Evolutionary conservation across 2,888 invertebrate genomes (phyloP).

Genomic region (Ectemnius continuus): DNA sequence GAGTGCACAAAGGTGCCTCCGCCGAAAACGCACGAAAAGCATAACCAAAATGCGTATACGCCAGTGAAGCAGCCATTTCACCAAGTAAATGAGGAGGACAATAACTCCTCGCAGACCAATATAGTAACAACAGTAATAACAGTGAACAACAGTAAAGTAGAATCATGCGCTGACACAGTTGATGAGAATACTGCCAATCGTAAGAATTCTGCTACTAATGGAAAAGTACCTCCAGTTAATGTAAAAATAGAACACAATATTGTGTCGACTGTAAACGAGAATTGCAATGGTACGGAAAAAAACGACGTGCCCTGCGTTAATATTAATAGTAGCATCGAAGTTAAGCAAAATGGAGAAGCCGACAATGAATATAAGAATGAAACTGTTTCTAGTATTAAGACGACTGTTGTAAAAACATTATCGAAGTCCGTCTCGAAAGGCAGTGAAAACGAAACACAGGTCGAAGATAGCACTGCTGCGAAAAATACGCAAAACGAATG

Average conservation of each 20-base stretch:
- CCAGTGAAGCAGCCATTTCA: slow-evolving; percentile 59
- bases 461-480: slow-evolving; percentile 28
- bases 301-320: slow-evolving; percentile 64
- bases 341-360: slow-evolving; percentile 67
- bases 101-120: slow-evolving; percentile 63
- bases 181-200: slow-evolving; percentile 56
- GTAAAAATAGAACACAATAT: slow-evolving; percentile 68
- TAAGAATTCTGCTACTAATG: slow-evolving; percentile 41
- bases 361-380: slow-evolving; percentile 62
- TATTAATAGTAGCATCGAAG: slow-evolving; percentile 68
- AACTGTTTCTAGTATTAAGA: slow-evolving; percentile 55
- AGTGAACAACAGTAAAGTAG: slow-evolving; percentile 67
- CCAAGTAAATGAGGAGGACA: slow-evolving; percentile 60
- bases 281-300: slow-evolving; percentile 63
- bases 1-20: slow-evolving; percentile 52
- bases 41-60: slow-evolving; percentile 57
- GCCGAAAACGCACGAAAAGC: slow-evolving; percentile 62
- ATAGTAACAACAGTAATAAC: slow-evolving; percentile 65
- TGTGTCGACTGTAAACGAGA: slow-evolving; percentile 64
- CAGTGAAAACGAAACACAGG: slow-evolving; percentile 46
- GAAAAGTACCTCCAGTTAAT: slow-evolving; percentile 62
- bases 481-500: slow-evolving; percentile 50
- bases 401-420: slow-evolving; percentile 54
- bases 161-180: slow-evolving; percentile 55
- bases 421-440: slow-evolving; percentile 55